These are phyloP conservation scores for Epirrita christyi DNA, from an alignment of 2,888 invertebrate species.

Conservation along the genomic window DNA sequence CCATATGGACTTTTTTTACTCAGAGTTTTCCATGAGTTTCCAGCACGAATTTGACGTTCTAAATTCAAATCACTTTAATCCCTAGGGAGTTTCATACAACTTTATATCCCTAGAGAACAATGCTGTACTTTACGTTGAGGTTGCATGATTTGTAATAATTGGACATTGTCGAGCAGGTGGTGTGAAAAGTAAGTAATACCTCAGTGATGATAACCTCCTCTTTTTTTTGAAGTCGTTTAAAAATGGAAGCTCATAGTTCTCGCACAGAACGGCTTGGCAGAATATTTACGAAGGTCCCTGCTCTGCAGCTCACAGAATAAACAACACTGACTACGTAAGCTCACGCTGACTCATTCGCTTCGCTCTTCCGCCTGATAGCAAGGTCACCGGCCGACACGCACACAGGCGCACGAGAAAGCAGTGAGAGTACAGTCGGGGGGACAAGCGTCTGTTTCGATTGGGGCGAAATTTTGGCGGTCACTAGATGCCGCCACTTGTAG, in stretches of 20 bases:
- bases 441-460: constrained; percentile 29
- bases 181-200: no score
- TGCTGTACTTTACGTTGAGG: no score
- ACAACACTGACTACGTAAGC: constrained; percentile 34
- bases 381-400: constrained; percentile 78
- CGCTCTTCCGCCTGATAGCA: constrained; percentile 84
- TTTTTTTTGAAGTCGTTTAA: neutral
- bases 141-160: no score
- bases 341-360: constrained; percentile 76
- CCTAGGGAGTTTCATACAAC: no score
- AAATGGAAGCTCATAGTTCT: constrained; percentile 9
- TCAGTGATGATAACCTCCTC: neutral
- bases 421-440: constrained; percentile 77
- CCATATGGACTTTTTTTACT: no score
- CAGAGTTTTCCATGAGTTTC: no score
- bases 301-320: constrained; percentile 41
- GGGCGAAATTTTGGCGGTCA: neutral
- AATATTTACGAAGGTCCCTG: constrained; percentile 40
- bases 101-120: no score
- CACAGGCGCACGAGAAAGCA: constrained; percentile 69
- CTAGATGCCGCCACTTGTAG: constrained; percentile 12
- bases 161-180: no score
- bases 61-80: no score
- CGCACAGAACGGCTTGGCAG: constrained; percentile 31
- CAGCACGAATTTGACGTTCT: no score